Percentiles rank a stretch among this genome's conserved stretches.
phyloP scores from a whole-genome alignment of 2,113 vertebrate species.

The Chaetorhynchus papuensis region DNA sequence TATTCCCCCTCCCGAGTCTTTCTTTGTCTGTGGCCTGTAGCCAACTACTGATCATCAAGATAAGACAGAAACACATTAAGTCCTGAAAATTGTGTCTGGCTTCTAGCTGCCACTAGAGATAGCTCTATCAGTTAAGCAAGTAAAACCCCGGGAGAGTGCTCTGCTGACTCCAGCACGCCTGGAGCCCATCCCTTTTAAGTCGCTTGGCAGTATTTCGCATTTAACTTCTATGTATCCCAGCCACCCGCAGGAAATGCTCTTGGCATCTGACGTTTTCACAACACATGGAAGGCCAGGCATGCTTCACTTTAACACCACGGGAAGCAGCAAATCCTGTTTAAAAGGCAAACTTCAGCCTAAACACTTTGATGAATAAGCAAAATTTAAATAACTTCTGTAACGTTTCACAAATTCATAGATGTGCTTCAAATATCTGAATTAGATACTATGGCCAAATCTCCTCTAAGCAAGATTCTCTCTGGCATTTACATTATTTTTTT shows the following conservation, averaged over 20 bases:
- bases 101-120: slow-evolving; percentile 49
- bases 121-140: slow-evolving; percentile 50
- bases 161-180: slow-evolving; percentile 22
- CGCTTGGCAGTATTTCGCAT: background rate
- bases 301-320: fast-evolving
- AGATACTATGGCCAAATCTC: background rate
- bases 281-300: background rate
- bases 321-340: background rate
- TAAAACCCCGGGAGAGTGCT: background rate
- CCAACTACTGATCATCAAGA: slow-evolving; percentile 51
- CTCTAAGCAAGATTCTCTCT: background rate
- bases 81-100: slow-evolving; percentile 59
- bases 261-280: background rate
- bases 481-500: background rate
- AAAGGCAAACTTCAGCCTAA: background rate
- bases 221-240: background rate
- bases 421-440: background rate
- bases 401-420: background rate
- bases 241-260: background rate
- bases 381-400: background rate
- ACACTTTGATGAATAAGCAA: background rate
- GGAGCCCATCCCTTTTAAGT: slow-evolving; percentile 35
- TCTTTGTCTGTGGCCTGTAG: slow-evolving; percentile 57
- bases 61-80: slow-evolving; percentile 51
- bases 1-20: background rate